Evolutionary conservation across 2,888 invertebrate species (phyloP).

Genomic region (Gortyna flavago): DNA sequence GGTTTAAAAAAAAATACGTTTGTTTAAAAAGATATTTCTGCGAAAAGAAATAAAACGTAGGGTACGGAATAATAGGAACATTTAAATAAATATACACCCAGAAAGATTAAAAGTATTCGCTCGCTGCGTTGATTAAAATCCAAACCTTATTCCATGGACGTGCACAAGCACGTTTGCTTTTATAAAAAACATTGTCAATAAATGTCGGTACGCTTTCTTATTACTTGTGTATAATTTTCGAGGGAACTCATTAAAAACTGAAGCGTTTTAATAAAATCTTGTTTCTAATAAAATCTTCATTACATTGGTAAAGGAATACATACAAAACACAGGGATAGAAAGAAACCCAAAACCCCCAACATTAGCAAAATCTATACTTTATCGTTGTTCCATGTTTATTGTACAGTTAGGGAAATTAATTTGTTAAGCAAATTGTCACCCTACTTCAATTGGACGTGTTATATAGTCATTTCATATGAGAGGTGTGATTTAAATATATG

Average conservation of each 20-base stretch:
- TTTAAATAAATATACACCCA: neutral
- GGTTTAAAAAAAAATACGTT: neutral
- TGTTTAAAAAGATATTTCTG: neutral
- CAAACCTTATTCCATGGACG: neutral
- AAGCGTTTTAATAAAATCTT: neutral
- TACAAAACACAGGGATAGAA: neutral
- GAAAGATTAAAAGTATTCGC: neutral
- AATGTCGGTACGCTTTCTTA: neutral
- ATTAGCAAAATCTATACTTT: neutral
- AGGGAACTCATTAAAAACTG: neutral
- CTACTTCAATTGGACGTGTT: neutral
- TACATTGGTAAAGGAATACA: neutral
- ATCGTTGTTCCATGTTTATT: neutral
- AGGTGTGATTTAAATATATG: neutral
- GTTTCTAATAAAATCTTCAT: neutral
- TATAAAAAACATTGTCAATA: neutral
- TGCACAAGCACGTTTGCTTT: neutral
- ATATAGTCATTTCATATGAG: neutral
- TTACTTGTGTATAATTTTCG: neutral
- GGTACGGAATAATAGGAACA: neutral
- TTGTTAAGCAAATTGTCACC: neutral
- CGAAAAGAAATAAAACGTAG: neutral
- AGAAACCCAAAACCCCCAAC: neutral
- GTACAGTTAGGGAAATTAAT: neutral
- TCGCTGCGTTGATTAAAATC: slow-evolving; percentile 11